Base-by-base conservation (phyloP, 2,888 invertebrate genomes). In the Tenthredo distinguenda region DNA sequence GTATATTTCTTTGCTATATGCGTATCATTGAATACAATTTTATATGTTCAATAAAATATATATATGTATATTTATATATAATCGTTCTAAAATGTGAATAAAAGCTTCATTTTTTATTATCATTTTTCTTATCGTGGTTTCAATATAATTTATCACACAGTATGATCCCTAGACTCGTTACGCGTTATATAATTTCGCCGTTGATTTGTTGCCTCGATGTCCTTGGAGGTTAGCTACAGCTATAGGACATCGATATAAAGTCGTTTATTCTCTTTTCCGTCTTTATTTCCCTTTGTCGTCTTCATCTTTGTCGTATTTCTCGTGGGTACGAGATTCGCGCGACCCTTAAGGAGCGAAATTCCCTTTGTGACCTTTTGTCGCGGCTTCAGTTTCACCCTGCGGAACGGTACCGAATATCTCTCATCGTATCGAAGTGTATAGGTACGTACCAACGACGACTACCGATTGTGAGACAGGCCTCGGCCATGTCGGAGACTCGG, bases 261-360 rank as follows among this genome's bases (percentile, higher is more conserved):
- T 31, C 40, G 71, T 34, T 34, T 37, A 37, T 4, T 71, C 40
- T 71, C 37, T 34, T 37, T 71, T 37, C 40, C 71, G 0, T 37
- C 9, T n/a, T 34, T n/a, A 37, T 71, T 34, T 37, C 3, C 71
- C 21, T 62, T 62, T 21, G 12, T 62, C 21, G 21, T 58, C 10
- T 58, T 34, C 34, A 7, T 15, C 71, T 12, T 71, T 6, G 18
- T 71, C 18, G 5, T n/a, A n/a, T 18, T 37, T 18, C 15, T 34
- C 10, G 7, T 47, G 12, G 15, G 2, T 15, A 12, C 47, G 15
- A 47, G 47, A 47, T 47, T 47, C 47, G 12, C 15, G 47, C 12
- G 71, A 71, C n/a, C 71, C 71, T 71, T 18, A n/a, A 71, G n/a
- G 10, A 37, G 6, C 34, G 15, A n/a, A 71, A 71, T n/a, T 71